These are phyloP conservation scores for Stenchaetothrips biformis DNA, from an alignment of 2,888 invertebrate genomes.

Conservation along the genomic window DNA sequence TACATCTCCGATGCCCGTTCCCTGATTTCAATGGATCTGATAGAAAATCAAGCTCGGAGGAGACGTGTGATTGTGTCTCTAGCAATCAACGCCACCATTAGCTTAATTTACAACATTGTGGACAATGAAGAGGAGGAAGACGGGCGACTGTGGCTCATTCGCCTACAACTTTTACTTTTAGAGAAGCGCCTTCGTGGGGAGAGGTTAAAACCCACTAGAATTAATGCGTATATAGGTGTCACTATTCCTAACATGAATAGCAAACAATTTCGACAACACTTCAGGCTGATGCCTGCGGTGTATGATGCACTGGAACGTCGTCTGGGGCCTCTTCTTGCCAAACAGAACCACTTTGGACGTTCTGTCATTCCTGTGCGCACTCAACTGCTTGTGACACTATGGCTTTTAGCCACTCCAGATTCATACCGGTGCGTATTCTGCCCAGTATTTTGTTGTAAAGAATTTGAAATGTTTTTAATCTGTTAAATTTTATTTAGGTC, in stretches of 20 bases:
- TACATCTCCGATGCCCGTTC: not conserved
- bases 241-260: not conserved
- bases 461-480: not conserved
- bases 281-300: not conserved
- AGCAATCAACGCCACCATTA: not conserved
- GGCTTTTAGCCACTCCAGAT: constrained; percentile 11
- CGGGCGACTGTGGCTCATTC: not conserved
- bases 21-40: not conserved
- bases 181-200: not conserved
- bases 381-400: constrained; percentile 10
- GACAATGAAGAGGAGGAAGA: not conserved
- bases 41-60: not conserved
- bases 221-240: not conserved
- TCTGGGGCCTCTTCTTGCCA: not conserved
- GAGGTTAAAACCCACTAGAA: not conserved
- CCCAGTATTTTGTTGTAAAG: not conserved
- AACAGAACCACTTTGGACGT: not conserved
- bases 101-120: not conserved
- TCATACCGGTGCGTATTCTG: not conserved
- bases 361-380: constrained; percentile 4
- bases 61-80: not conserved
- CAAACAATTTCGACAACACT: not conserved
- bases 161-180: not conserved
- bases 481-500: too few species aligned
- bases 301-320: constrained; percentile 11